Base-by-base conservation (phyloP, 2,113 vertebrate species). In the Furnarius figulus region DNA sequence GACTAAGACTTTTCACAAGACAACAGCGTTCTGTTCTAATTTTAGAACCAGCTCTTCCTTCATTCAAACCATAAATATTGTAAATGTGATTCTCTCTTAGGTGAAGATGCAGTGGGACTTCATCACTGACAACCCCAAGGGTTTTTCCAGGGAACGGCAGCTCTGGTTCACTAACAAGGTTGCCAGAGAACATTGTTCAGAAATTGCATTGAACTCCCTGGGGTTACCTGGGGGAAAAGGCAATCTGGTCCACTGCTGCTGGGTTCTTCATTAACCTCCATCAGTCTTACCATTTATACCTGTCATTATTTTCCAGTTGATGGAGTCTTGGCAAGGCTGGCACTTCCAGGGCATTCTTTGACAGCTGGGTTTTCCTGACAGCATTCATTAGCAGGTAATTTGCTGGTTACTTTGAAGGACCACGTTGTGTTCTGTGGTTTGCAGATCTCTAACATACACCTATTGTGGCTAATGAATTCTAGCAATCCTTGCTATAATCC, bases 321-420 rank as follows among this genome's bases (percentile, higher is more conserved):
- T 35, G 74, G 28, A 84, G 25, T 28, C 55, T 80, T 84, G 80
- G 42, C 85, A 89, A 33, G 23, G 31, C 35, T 5, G 6, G 25
- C 24, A 14, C 19, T 91, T 85, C 56, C 58, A 78, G 61, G 53
- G 12, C 27, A 39, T 33, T 79, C 87, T 79, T 52, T 89, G 39
- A 35, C 7, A 4, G 40, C 86, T 88, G 63, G 67, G 37, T 14
- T 90, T 84, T 89, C 85, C 83, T 96, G 85, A 81, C 55, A 87
- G 30, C 28, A 68, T 59, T 72, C 90, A 92, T 96, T 63, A 94
- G 23, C 31, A 95, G 58, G 71, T 56, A 62, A 89, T 97, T 96
- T 92, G 53, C 93, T 70, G 35, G 28, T 80, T 92, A 65, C 71
- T 93, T 52, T 82, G 44, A 94, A 78, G 37, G 79, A 73, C 56